Evolutionary conservation across 2,797 vertebrate species (phyloP), one percentile per base, ranked within the genome.

Genomic region (Hydrolagus colliei): DNA sequence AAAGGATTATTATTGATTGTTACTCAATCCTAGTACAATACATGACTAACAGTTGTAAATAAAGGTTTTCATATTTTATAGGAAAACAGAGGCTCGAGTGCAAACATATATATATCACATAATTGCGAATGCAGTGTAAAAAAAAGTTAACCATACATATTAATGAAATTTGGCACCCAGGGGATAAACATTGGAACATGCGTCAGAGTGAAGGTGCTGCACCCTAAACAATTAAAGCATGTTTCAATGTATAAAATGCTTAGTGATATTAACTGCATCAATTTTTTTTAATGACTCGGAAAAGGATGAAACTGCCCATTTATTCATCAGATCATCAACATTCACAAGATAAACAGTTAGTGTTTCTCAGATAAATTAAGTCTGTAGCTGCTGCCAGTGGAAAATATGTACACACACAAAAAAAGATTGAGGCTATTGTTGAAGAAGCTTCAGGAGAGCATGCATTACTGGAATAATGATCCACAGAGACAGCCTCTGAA

Each of bases 321-420:
- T 62, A 78, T 78, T 78, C 22, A 80, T 22, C 63, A 80, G 67
- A 67, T 80, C n/a, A 80, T 67, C 67, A 67, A 82, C 35, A 82
- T 67, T 67, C 63, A 68, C 65, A 14, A 67, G 79, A 27, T 16
- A 68, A 82, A 13, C 67, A 82, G 20, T 65, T 82, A 68, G 32
- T 82, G 35, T 20, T 62, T 82, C 79, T 67, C 63, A 68, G 62
- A 35, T 16, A 82, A 82, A 82, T 35, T 35, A 82, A 65, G 20
- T 68, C 79, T 41, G 79, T 35, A 14, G 68, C 65, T 65, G 27
- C 63, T 80, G 4, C 62, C 41, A 52, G 41, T 27, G 27, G 27
- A 27, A 63, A 79, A 62, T 22, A 79, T 79, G 14, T 41, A 67
- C 14, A 82, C 62, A 16, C 16, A 82, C 22, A 32, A 67, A 35